Percentiles rank a stretch among this genome's conserved stretches.
phyloP scores from a whole-genome alignment of 1,140 invertebrate species.

The Diplogasteroides magnus region DNA sequence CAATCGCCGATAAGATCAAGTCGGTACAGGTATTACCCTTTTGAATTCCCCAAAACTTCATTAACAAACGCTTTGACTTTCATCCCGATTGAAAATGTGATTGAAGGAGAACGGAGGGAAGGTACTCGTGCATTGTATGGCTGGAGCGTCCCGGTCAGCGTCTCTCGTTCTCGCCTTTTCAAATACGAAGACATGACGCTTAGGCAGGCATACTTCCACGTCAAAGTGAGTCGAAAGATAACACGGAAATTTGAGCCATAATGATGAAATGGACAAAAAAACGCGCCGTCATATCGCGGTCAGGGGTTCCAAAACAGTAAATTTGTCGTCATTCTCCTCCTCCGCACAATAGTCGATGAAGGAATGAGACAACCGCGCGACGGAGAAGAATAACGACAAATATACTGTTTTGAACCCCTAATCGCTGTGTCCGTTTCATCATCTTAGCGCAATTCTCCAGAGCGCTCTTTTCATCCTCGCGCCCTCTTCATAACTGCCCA shows the following conservation, averaged over 20 bases:
- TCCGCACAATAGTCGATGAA: neutral
- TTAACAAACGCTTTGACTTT: neutral
- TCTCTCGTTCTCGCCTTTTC: conserved; percentile 75
- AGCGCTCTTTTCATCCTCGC: neutral
- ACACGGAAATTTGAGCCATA: too few relatives aligned
- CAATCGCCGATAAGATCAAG: conserved; percentile 66
- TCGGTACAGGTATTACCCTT: conserved; percentile 54
- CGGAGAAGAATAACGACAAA: too few relatives aligned
- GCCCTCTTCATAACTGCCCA: neutral
- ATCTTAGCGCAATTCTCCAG: too few relatives aligned
- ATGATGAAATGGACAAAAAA: too few relatives aligned
- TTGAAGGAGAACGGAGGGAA: conserved; percentile 66
- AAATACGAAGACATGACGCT: conserved; percentile 73
- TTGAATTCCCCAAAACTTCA: conserved; percentile 26
- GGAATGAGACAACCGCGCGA: too few relatives aligned
- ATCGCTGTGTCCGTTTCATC: neutral
- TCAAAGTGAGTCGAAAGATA: too few relatives aligned
- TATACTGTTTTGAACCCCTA: neutral
- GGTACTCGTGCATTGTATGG: conserved; percentile 79
- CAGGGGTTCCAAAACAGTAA: too few relatives aligned
- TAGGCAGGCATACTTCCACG: conserved; percentile 69
- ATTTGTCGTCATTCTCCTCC: too few relatives aligned
- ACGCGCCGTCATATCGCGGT: too few relatives aligned
- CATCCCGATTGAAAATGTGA: neutral
- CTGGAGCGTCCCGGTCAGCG: conserved; percentile 77